A percentile compares a stretch with the other conserved stretches of the same genome.
These are phyloP conservation scores for Pseudomyrmex concolor DNA, from an alignment of 1,140 invertebrate species.

Conservation along the genomic window DNA sequence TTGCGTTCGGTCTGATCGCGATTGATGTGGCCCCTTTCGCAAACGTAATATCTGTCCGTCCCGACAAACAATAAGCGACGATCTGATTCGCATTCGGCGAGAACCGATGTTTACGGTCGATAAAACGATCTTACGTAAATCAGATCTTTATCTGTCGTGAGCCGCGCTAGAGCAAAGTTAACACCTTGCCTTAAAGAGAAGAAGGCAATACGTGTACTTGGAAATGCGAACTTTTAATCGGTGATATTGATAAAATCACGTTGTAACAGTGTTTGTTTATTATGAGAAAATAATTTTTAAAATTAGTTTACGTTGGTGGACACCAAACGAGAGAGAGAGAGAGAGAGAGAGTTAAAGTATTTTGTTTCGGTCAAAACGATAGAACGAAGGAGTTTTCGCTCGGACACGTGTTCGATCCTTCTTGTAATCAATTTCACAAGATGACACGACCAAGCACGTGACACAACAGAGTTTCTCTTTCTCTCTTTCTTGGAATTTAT, in stretches of 20 bases:
- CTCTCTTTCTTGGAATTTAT: conserved; percentile 48
- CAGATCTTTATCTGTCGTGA: conserved; percentile 26
- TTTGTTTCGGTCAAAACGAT: conserved; percentile 25
- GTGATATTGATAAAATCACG: neutral
- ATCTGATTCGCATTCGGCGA: conserved; percentile 49
- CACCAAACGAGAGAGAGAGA: too few relatives aligned
- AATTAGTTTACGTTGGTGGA: too few relatives aligned
- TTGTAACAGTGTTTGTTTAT: neutral
- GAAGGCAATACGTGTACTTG: neutral
- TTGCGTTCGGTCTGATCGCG: conserved; percentile 41
- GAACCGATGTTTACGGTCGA: conserved; percentile 35
- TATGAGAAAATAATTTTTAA: neutral
- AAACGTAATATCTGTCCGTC: conserved; percentile 50
- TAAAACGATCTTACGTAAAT: conserved; percentile 45
- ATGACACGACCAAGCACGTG: conserved; percentile 6
- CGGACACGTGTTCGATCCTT: conserved; percentile 2
- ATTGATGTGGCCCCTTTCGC: conserved; percentile 47
- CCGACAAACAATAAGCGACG: conserved; percentile 52
- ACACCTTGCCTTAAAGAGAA: neutral
- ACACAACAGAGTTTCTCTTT: conserved; percentile 15
- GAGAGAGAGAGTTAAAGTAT: too few relatives aligned
- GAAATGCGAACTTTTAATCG: neutral
- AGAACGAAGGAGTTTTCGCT: neutral
- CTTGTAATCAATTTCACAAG: conserved; percentile 63
- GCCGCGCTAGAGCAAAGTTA: neutral